phyloP scores from a whole-genome alignment of 2,797 vertebrate genomes.

The Enteromius unitaeniatus region DNA sequence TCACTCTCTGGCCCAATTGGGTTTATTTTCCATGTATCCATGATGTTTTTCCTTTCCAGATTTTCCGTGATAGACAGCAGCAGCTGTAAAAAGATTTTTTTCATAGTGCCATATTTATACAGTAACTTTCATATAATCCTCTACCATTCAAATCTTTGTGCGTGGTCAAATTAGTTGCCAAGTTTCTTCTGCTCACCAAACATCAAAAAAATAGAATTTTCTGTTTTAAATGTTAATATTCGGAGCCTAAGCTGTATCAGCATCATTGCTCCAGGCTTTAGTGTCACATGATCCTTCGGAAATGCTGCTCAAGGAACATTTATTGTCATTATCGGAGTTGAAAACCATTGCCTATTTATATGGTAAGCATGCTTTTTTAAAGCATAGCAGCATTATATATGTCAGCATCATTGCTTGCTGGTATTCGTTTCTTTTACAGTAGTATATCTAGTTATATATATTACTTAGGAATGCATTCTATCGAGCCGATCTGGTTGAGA shows the following conservation, averaged over 20 bases:
- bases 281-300: background rate
- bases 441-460: background rate
- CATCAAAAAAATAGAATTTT: background rate
- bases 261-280: background rate
- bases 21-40: background rate
- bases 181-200: background rate
- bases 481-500: conserved; percentile 21
- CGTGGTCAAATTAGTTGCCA: background rate
- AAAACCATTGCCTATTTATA: background rate
- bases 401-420: background rate
- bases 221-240: background rate
- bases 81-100: conserved; percentile 2
- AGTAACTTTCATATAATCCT: background rate
- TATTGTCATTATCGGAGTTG: background rate
- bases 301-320: background rate
- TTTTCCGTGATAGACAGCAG: background rate
- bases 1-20: background rate
- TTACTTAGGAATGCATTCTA: background rate
- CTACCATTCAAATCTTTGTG: background rate
- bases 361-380: background rate
- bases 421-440: background rate
- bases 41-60: background rate
- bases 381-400: background rate
- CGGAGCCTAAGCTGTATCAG: background rate
- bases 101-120: background rate